A percentile compares a stretch with the other conserved stretches of the same genome.
These are phyloP conservation scores for Trachemys scripta DNA, from an alignment of 2,113 vertebrate genomes.

Conservation along the genomic window DNA sequence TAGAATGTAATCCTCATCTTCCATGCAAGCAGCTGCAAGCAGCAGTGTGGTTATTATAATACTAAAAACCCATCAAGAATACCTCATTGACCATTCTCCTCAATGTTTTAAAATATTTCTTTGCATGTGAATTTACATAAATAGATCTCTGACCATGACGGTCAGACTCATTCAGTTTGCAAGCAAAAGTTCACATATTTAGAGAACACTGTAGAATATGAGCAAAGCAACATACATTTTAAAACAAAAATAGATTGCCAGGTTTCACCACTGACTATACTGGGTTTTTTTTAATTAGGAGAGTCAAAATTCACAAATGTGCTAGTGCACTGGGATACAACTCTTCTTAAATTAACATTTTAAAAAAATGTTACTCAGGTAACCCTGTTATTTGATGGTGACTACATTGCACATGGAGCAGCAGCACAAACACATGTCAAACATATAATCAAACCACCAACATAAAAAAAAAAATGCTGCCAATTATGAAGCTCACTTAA, in stretches of 20 bases:
- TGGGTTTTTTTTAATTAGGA: not conserved
- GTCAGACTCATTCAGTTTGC: not conserved
- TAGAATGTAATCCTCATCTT: not conserved
- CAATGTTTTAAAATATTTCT: not conserved
- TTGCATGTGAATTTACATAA: not conserved
- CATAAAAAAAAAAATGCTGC: not conserved
- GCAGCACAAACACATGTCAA: not conserved
- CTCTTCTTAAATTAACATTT: not conserved
- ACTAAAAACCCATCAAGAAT: not conserved
- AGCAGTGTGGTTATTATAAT: not conserved
- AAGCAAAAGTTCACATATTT: not conserved
- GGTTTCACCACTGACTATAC: not conserved
- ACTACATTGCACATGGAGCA: not conserved
- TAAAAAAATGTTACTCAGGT: not conserved
- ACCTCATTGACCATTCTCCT: not conserved
- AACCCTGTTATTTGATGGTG: not conserved
- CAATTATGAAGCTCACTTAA: slow-evolving; percentile 25
- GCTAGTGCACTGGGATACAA: not conserved
- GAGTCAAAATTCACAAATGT: not conserved
- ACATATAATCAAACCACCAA: not conserved
- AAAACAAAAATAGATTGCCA: not conserved
- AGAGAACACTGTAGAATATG: not conserved
- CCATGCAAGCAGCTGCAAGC: not conserved
- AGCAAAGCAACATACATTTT: not conserved
- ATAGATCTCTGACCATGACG: not conserved